Evolutionary conservation across 2,113 vertebrate genomes (phyloP).

Genomic region (Tachuris rubrigastra): DNA sequence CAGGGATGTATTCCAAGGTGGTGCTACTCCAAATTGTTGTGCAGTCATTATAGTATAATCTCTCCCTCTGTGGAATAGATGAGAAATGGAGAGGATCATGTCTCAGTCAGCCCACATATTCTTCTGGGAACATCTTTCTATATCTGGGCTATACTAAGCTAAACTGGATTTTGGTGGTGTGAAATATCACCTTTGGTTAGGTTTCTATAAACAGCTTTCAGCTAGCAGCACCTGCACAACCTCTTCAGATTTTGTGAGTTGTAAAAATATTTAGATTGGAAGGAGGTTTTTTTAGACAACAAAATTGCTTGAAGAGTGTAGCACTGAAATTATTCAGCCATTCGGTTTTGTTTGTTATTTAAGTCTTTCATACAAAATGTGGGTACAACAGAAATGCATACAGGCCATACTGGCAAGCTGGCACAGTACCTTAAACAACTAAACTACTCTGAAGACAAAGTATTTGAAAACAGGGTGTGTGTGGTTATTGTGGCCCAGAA

Average conservation of each 20-base stretch:
- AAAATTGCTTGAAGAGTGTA: not conserved
- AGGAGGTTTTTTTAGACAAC: not conserved
- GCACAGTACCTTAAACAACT: not conserved
- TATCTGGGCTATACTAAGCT: not conserved
- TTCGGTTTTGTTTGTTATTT: not conserved
- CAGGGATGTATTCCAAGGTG: not conserved
- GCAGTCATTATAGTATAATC: not conserved
- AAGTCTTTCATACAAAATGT: not conserved
- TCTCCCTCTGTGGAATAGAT: not conserved
- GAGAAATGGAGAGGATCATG: not conserved
- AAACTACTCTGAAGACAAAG: not conserved
- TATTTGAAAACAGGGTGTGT: not conserved
- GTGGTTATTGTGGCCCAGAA: not conserved
- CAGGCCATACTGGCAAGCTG: not conserved
- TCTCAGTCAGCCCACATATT: not conserved
- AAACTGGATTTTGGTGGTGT: not conserved
- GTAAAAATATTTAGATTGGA: not conserved
- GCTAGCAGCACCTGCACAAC: not conserved
- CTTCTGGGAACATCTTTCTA: not conserved
- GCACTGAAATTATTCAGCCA: not conserved
- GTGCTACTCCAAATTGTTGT: not conserved
- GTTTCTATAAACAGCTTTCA: not conserved
- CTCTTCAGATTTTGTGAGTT: not conserved
- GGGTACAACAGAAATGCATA: not conserved
- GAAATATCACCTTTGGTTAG: not conserved